Percentiles rank a stretch among this genome's conserved stretches.
phyloP scores from a whole-genome alignment of 2,888 invertebrate genomes.

The Rhimphoctona megacephalus region DNA sequence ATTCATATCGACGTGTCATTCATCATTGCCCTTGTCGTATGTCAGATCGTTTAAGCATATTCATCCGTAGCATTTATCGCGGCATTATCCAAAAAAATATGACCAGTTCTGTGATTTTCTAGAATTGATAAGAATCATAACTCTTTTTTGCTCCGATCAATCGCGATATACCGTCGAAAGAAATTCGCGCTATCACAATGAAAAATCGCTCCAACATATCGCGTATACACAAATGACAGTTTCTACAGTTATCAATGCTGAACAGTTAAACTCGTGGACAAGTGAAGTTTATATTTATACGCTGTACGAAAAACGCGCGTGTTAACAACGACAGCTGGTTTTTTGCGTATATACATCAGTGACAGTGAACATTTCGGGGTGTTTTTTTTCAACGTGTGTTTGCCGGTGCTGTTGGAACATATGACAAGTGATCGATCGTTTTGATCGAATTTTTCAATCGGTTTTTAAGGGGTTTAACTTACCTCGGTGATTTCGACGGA shows the following conservation, averaged over 20 bases:
- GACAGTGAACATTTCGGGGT: conserved; percentile 71
- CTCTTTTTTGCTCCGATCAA: neutral
- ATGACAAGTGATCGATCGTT: conserved; percentile 48
- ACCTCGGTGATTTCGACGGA: neutral
- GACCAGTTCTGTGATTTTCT: conserved; percentile 3
- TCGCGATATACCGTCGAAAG: conserved; percentile 43
- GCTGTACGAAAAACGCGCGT: conserved; percentile 39
- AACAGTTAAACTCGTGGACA: conserved; percentile 54
- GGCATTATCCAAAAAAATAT: neutral
- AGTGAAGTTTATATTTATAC: conserved; percentile 62
- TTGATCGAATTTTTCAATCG: conserved; percentile 24
- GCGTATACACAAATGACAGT: conserved; percentile 49
- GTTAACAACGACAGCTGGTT: conserved; percentile 45
- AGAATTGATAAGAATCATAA: neutral
- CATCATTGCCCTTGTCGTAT: conserved; percentile 47
- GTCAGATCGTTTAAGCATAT: conserved; percentile 55
- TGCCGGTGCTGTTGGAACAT: neutral
- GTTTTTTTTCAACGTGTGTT: conserved; percentile 32
- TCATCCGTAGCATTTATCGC: conserved; percentile 26
- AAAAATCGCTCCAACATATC: conserved; percentile 55
- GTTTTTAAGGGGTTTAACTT: neutral
- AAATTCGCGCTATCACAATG: conserved; percentile 62
- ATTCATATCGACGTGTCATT: neutral
- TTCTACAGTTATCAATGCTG: conserved; percentile 22
- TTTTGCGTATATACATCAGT: conserved; percentile 64